Percentiles rank a stretch among this genome's conserved stretches.
Conservation (phyloP, 2,797 vertebrate genomes). For the Anableps anableps region DNA sequence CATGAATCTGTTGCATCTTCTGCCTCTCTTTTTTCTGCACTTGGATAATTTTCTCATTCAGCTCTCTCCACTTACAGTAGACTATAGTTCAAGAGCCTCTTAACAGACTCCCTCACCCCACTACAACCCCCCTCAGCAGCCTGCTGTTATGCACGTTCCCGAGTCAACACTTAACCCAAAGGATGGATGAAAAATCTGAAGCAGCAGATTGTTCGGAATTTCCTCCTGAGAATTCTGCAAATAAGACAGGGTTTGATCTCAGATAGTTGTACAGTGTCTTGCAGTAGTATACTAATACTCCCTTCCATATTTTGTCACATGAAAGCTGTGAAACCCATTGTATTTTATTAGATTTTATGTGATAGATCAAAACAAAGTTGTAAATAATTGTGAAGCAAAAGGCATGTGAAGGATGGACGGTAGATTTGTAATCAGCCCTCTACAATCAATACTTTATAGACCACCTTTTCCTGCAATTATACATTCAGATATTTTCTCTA, state of each 20-base stretch:
- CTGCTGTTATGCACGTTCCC: slow-evolving; percentile 72
- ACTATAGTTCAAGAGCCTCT: slow-evolving; percentile 79
- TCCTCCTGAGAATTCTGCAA: slow-evolving; percentile 54
- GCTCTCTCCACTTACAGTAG: slow-evolving; percentile 75
- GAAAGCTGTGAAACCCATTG: neutral
- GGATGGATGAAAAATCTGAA: slow-evolving; percentile 76
- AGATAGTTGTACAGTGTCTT: slow-evolving; percentile 55
- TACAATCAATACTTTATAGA: no score
- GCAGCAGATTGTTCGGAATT: slow-evolving; percentile 68
- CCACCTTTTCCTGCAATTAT: no score
- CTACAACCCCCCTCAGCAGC: slow-evolving; percentile 58
- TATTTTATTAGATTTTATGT: neutral
- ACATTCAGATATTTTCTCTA: no score
- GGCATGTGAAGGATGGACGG: neutral
- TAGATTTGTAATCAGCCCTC: neutral
- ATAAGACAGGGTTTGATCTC: slow-evolving; percentile 66
- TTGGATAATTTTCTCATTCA: slow-evolving; percentile 74
- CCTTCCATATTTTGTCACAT: neutral
- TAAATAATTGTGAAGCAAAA: neutral
- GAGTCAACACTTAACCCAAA: slow-evolving; percentile 80
- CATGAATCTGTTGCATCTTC: slow-evolving; percentile 69
- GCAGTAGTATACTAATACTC: neutral
- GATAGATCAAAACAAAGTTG: neutral
- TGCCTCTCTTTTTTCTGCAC: slow-evolving; percentile 64
- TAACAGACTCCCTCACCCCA: slow-evolving; percentile 72